A percentile compares a stretch with the other conserved stretches of the same genome.
Conservation (phyloP, 35 echinoderm and acorn worm genomes). For the Anneissia japonica region DNA sequence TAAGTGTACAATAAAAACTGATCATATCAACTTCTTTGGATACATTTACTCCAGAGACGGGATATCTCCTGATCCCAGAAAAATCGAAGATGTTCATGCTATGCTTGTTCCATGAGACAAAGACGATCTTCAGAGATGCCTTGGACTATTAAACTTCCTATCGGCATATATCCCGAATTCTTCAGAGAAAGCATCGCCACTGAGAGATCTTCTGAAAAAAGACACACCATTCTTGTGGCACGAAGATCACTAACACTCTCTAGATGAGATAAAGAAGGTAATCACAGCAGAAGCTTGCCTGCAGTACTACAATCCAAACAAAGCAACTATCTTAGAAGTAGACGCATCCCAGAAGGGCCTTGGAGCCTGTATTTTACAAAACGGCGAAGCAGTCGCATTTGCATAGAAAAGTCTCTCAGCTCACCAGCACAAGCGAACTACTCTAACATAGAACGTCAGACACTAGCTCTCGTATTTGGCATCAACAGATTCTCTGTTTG, state of each 20-base stretch:
- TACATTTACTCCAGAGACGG: constrained; percentile 1
- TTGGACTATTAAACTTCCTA: no score
- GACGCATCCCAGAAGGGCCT: no score
- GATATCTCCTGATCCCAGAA: constrained; percentile 19
- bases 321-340: constrained; percentile 5
- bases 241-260: constrained; percentile 8
- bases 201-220: constrained; percentile 23
- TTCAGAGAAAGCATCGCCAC: neutral
- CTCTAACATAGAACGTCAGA: constrained; percentile 37
- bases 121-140: constrained; percentile 47
- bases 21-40: constrained; percentile 11
- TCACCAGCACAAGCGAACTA: constrained; percentile 27
- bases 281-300: constrained; percentile 18
- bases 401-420: constrained; percentile 14
- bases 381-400: no score
- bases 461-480: no score
- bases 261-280: neutral
- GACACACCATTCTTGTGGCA: constrained; percentile 27
- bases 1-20: neutral
- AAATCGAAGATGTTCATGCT: constrained; percentile 22
- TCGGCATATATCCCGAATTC: constrained; percentile 33
- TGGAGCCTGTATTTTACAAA: no score
- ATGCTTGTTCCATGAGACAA: constrained; percentile 38
- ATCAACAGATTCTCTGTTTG: constrained; percentile 38
- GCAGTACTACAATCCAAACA: constrained; percentile 18